These are phyloP conservation scores for Chanos chanos DNA, from an alignment of 2,797 vertebrate genomes.

Conservation along the genomic window DNA sequence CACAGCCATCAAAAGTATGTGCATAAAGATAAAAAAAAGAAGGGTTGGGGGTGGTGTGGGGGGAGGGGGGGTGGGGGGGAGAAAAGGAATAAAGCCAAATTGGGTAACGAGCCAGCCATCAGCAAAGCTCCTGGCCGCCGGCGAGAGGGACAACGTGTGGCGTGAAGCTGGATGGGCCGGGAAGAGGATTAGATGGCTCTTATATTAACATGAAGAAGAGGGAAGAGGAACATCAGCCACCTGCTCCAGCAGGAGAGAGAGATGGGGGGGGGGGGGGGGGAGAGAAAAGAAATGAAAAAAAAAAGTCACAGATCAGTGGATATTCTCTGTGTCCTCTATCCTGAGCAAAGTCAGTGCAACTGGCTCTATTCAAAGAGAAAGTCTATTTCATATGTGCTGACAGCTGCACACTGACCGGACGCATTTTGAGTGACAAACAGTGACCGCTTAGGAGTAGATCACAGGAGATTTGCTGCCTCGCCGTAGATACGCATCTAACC, in stretches of 20 bases:
- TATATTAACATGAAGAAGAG: constrained; percentile 55
- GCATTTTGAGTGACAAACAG: constrained; percentile 70
- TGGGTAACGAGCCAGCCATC: constrained; percentile 60
- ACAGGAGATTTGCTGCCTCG: constrained; percentile 65
- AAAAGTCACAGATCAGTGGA: constrained; percentile 39
- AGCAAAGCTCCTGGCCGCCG: constrained; percentile 63
- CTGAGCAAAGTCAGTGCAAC: constrained; percentile 39
- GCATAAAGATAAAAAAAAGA: constrained; percentile 71
- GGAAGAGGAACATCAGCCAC: constrained; percentile 43
- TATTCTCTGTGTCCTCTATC: constrained; percentile 34
- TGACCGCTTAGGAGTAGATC: constrained; percentile 69
- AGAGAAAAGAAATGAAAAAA: too few species aligned
- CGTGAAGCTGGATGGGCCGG: constrained; percentile 60
- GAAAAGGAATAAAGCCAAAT: constrained; percentile 63
- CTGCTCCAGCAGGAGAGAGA: constrained; percentile 34
- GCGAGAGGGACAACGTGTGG: constrained; percentile 63
- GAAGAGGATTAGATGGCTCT: constrained; percentile 62
- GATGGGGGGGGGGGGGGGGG: too few species aligned
- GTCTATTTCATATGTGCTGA: constrained; percentile 35
- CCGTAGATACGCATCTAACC: constrained; percentile 69
- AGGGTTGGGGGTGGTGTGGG: too few species aligned
- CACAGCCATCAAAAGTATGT: constrained; percentile 76
- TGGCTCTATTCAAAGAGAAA: constrained; percentile 48
- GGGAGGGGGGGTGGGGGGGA: neutral
- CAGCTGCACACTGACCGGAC: constrained; percentile 58